phyloP scores from a whole-genome alignment of 1,140 invertebrate species.

The Drosophila lini region DNA sequence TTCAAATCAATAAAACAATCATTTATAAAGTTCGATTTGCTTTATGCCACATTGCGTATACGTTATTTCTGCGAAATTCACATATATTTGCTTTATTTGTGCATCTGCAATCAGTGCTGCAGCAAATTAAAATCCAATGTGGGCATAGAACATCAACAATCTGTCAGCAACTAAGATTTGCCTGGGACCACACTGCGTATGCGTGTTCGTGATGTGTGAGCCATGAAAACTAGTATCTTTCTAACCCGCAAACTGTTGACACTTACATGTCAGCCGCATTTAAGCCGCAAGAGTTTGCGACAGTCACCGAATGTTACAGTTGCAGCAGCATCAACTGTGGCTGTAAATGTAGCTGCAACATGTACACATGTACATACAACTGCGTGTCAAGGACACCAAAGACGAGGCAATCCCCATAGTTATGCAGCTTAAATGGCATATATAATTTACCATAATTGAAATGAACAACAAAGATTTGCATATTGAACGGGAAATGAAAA shows the following conservation, averaged over 20 bases:
- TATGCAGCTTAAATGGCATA: conserved; percentile 10
- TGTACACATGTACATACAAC: background rate
- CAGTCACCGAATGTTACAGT: conserved; percentile 3
- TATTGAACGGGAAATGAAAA: background rate
- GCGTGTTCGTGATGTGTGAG: conserved; percentile 3
- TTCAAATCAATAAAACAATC: background rate
- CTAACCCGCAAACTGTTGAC: conserved; percentile 15
- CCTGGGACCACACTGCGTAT: conserved; percentile 13
- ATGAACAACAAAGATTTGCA: conserved; percentile 19
- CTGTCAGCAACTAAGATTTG: conserved; percentile 4
- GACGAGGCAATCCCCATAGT: background rate
- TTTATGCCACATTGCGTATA: background rate
- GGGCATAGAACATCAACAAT: conserved; percentile 3
- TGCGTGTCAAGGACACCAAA: conserved; percentile 24
- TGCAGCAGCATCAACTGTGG: background rate
- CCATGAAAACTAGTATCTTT: conserved; percentile 4
- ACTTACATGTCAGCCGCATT: conserved; percentile 34
- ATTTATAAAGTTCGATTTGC: background rate
- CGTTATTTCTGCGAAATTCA: background rate
- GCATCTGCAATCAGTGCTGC: background rate
- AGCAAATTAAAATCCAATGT: conserved; percentile 3
- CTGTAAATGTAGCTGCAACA: conserved; percentile 4
- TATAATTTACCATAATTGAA: conserved; percentile 22
- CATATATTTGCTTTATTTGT: background rate
- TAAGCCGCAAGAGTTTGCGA: conserved; percentile 28